A percentile compares a stretch with the other conserved stretches of the same genome.
phyloP scores from a whole-genome alignment of 2,113 vertebrate genomes.

The Parus major region DNA sequence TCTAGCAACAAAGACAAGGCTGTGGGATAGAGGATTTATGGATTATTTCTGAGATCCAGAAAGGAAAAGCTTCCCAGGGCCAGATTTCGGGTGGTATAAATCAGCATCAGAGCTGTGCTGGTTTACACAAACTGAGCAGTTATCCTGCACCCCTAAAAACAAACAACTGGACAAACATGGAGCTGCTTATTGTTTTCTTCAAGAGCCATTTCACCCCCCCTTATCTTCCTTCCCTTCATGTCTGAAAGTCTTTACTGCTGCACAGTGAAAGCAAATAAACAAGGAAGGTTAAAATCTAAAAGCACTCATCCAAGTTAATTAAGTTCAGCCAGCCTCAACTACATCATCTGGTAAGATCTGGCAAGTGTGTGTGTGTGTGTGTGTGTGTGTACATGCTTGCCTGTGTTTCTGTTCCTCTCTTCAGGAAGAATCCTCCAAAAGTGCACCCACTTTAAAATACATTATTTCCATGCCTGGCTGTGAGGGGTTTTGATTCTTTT shows the following conservation, averaged over 20 bases:
- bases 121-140: background rate
- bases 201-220: background rate
- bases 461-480: background rate
- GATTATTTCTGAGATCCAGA: background rate
- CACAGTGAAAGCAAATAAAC: conserved; percentile 54
- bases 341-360: conserved; percentile 55
- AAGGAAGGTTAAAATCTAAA: conserved; percentile 69
- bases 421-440: conserved; percentile 1
- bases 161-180: background rate
- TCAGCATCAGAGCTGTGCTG: background rate
- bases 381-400: background rate
- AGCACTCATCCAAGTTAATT: conserved; percentile 69
- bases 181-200: background rate
- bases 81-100: background rate
- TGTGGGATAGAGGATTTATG: background rate
- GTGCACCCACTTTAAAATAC: background rate
- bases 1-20: background rate
- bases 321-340: conserved; percentile 65
- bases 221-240: background rate
- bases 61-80: background rate
- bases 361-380: background rate
- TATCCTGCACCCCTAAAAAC: background rate
- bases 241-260: conserved; percentile 65
- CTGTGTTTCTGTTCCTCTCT: background rate
- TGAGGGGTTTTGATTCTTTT: background rate